Conservation (phyloP, 1,140 invertebrate genomes). For the Lasioglossum baleicum region DNA sequence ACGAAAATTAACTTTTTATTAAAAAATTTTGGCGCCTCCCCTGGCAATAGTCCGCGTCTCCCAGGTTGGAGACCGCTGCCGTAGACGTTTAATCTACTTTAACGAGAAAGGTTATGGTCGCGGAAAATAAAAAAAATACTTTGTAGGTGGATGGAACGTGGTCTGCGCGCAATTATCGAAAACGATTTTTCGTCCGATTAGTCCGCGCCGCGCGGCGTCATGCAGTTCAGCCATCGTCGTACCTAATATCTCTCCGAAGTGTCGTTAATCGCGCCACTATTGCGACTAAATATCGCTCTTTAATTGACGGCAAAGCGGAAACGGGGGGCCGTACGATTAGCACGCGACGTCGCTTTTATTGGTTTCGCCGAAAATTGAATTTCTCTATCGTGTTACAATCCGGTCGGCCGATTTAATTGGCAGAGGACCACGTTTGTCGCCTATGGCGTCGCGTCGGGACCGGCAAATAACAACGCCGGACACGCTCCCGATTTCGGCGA, state of each 20-base stretch:
- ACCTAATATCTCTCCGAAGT: conserved; percentile 8
- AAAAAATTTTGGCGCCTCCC: no score
- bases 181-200: conserved; percentile 26
- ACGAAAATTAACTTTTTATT: no score
- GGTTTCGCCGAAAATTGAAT: conserved; percentile 62
- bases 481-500: conserved; percentile 10
- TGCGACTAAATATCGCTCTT: conserved; percentile 29
- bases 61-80: no score
- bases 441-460: neutral
- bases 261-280: conserved; percentile 46
- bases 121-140: no score
- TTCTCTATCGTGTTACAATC: conserved; percentile 49
- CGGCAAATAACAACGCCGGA: conserved; percentile 19
- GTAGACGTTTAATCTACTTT: no score
- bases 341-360: conserved; percentile 52
- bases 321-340: conserved; percentile 44
- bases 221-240: conserved; percentile 10
- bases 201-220: neutral
- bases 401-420: conserved; percentile 35
- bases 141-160: no score
- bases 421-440: neutral
- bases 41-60: no score
- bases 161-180: neutral
- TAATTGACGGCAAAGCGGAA: conserved; percentile 13
- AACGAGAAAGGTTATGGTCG: no score